Conservation (phyloP, 2,113 vertebrate genomes). For the Ptilorrhoa leucosticta region DNA sequence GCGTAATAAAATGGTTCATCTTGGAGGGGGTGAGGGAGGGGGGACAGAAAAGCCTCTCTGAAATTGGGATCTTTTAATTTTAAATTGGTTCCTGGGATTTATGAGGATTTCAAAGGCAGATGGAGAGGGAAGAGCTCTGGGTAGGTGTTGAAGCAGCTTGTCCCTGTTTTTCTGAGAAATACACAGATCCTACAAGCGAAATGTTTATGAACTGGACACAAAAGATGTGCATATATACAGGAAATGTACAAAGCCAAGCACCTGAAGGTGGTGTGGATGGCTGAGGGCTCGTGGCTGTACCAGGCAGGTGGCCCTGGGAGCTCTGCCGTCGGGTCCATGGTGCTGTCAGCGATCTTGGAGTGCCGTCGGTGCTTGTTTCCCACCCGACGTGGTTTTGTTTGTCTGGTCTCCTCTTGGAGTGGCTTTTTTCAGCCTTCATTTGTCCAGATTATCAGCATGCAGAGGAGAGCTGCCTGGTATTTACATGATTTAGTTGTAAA, state of each 20-base stretch:
- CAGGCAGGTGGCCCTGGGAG: neutral
- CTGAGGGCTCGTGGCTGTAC: accelerated
- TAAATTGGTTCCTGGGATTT: neutral
- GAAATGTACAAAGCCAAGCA: neutral
- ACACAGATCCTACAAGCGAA: accelerated
- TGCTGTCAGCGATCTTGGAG: neutral
- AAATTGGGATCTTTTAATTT: neutral
- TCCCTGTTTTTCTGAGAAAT: neutral
- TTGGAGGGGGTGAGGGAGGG: neutral
- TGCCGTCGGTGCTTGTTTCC: neutral
- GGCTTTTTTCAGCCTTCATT: neutral
- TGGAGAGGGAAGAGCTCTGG: neutral
- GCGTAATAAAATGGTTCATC: neutral
- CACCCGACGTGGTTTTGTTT: neutral
- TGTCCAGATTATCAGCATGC: conserved; percentile 6
- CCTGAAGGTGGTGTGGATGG: accelerated
- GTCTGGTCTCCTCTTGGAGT: neutral
- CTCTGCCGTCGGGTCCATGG: accelerated
- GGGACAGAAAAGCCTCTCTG: neutral
- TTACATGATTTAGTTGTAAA: conserved; percentile 60
- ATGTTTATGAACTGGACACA: neutral
- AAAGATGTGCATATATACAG: accelerated
- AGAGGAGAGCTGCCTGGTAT: conserved; percentile 2
- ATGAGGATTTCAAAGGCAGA: neutral
- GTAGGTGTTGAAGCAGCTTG: neutral